Percentiles rank a stretch among this genome's conserved stretches.
Conservation (phyloP, 2,797 vertebrate genomes). For the Hoplostethus atlanticus region DNA sequence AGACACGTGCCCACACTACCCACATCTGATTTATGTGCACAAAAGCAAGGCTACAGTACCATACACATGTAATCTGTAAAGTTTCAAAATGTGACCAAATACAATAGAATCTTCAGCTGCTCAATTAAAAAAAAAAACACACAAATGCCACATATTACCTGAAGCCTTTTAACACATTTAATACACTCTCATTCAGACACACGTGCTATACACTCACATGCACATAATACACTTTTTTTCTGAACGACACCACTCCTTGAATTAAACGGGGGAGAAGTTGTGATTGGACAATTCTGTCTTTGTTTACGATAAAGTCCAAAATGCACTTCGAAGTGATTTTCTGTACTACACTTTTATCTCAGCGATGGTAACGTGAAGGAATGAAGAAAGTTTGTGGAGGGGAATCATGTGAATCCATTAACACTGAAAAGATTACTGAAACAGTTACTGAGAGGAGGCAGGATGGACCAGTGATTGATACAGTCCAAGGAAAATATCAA, state of each 20-base stretch:
- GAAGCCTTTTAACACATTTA: slow-evolving; percentile 69
- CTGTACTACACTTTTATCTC: slow-evolving; percentile 53
- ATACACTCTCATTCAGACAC: slow-evolving; percentile 22
- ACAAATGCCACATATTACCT: slow-evolving; percentile 59
- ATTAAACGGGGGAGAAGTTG: slow-evolving; percentile 55
- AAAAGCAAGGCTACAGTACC: slow-evolving; percentile 40
- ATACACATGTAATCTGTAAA: slow-evolving; percentile 45
- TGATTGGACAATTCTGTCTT: slow-evolving; percentile 73
- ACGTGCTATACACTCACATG: slow-evolving; percentile 39
- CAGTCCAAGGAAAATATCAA: slow-evolving; percentile 46
- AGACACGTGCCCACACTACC: slow-evolving; percentile 57
- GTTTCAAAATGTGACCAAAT: slow-evolving; percentile 71
- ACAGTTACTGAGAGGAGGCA: slow-evolving; percentile 24
- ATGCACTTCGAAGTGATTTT: slow-evolving; percentile 69
- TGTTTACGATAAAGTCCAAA: slow-evolving; percentile 78
- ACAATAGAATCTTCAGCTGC: slow-evolving; percentile 59
- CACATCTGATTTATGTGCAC: slow-evolving; percentile 62
- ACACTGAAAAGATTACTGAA: slow-evolving; percentile 56
- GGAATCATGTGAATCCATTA: slow-evolving; percentile 49
- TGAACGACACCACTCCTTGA: slow-evolving; percentile 58
- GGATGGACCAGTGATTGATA: slow-evolving; percentile 17
- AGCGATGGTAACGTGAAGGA: slow-evolving; percentile 47
- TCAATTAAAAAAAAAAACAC: slow-evolving; percentile 41
- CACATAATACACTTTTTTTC: slow-evolving; percentile 41
- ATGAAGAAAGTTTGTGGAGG: slow-evolving; percentile 25